Base-by-base conservation (phyloP, 2,797 vertebrate species). In the Knipowitschia caucasica region DNA sequence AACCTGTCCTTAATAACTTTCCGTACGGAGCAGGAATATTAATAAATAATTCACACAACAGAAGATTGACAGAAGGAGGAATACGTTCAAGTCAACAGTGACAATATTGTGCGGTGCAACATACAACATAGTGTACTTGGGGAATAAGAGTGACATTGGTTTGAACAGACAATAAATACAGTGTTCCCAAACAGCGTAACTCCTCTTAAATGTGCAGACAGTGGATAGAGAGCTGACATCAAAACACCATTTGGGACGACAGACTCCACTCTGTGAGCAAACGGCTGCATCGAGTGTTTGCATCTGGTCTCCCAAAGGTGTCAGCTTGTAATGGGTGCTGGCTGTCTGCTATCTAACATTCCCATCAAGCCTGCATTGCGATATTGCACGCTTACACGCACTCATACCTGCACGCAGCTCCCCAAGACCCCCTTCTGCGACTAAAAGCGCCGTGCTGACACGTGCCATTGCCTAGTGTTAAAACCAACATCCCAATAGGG, bases 401-500 rank as follows among this genome's bases (percentile, higher is more conserved):
- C 65, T 38, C 39, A 23, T 36, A 57, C 47, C 31, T 50, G 47
- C 53, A 38, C 33, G 53, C 39, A 53, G 11, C 24, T 4, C 52
- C 21, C 12, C 56, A 58, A 24, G 47, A 54, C 21, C 53, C 42
- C 38, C 18, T 14, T 6, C 23, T 25, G 42, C 54, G 59, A 56
- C 72, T 67, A 51, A 76, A 71, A 78, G 74, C 78, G 67, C 70
- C 82, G 72, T 49, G 40, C 7, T 33, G 64, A 68, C 73, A 71
- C 62, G 11, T 49, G 63, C 53, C 69, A 50, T 12, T 6, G 12
- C 58, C 49, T 44, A 69, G 74, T 71, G 82, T 77, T 81, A 80
- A 75, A 81, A 82, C 77, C 72, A 73, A 71, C 59, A 79, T 70
- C 67, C 70, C 49, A 24, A 14, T 9, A 2, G 72, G 86, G 85